Conservation (phyloP, 1,140 invertebrate species). For the Mya arenaria region DNA sequence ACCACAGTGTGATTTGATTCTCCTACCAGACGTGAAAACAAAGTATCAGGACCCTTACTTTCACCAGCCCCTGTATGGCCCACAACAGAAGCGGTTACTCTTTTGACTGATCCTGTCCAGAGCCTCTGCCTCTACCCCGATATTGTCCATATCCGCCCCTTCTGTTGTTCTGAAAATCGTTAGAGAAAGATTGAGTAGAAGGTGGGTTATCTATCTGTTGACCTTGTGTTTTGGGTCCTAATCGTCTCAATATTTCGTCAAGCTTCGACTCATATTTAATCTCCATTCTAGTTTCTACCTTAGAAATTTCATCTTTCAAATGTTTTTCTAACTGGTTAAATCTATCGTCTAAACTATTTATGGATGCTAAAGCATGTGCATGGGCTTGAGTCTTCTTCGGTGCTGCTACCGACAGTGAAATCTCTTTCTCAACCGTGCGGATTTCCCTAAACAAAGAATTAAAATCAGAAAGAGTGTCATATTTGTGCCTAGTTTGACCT, state of each 20-base stretch:
- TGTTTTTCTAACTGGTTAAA: not conserved
- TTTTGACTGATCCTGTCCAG: not conserved
- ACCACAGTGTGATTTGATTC: not conserved
- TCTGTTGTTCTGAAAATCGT: not conserved
- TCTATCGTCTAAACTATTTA: not conserved
- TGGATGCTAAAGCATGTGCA: not conserved
- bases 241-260: too few species aligned
- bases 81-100: constrained; percentile 9
- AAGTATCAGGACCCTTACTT: not conserved
- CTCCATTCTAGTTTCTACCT: not conserved
- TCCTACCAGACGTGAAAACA: not conserved
- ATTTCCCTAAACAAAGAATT: not conserved
- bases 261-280: too few species aligned
- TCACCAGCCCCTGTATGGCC: constrained; percentile 19
- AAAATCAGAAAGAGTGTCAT: not conserved
- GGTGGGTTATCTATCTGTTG: not conserved
- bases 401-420: not conserved
- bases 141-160: not conserved
- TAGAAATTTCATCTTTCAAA: not conserved
- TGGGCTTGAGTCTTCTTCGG: not conserved
- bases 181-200: not conserved
- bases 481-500: constrained; percentile 13
- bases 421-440: constrained; percentile 6
- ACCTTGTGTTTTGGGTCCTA: not conserved
- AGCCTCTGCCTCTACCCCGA: not conserved